Evolutionary conservation across 1,140 invertebrate genomes (phyloP).

Genomic region (Drosophila hydei): DNA sequence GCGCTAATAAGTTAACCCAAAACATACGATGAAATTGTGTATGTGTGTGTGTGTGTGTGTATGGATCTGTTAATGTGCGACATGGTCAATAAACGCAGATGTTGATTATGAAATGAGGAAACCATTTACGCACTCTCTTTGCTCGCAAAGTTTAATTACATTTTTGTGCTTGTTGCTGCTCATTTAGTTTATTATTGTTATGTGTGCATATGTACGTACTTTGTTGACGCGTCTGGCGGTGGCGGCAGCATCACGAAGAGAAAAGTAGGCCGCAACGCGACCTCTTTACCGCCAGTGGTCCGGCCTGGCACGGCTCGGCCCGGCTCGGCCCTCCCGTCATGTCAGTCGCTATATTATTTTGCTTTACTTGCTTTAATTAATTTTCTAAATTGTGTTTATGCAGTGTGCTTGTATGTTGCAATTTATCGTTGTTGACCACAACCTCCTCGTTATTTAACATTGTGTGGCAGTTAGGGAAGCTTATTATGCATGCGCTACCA

Average conservation of each 20-base stretch:
- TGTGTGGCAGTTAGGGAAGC: conserved; percentile 16
- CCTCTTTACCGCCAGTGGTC: conserved; percentile 29
- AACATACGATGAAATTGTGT: conserved; percentile 8
- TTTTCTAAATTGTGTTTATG: conserved; percentile 67
- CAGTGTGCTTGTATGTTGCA: conserved; percentile 7
- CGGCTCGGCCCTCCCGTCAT: conserved; percentile 17
- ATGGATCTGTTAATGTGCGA: conserved; percentile 16
- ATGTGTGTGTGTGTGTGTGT: background rate
- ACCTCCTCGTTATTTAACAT: conserved; percentile 35
- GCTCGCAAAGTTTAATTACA: conserved; percentile 67
- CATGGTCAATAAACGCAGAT: conserved; percentile 48
- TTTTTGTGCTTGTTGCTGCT: conserved; percentile 54
- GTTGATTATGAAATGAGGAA: conserved; percentile 77
- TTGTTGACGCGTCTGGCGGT: conserved; percentile 1
- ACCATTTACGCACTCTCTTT: conserved; percentile 49
- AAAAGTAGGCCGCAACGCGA: conserved; percentile 46
- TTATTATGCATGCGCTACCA: background rate
- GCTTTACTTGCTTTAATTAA: conserved; percentile 68
- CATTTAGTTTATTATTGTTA: conserved; percentile 57
- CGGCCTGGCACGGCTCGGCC: background rate
- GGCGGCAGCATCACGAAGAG: conserved; percentile 37
- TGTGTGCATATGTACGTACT: conserved; percentile 6
- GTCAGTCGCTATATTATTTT: conserved; percentile 34
- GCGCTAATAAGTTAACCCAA: conserved; percentile 37
- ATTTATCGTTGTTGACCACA: too few relatives aligned